Percentiles rank a stretch among this genome's conserved stretches.
Conservation (phyloP, 1,140 invertebrate genomes). For the Zaprionus ghesquierei region DNA sequence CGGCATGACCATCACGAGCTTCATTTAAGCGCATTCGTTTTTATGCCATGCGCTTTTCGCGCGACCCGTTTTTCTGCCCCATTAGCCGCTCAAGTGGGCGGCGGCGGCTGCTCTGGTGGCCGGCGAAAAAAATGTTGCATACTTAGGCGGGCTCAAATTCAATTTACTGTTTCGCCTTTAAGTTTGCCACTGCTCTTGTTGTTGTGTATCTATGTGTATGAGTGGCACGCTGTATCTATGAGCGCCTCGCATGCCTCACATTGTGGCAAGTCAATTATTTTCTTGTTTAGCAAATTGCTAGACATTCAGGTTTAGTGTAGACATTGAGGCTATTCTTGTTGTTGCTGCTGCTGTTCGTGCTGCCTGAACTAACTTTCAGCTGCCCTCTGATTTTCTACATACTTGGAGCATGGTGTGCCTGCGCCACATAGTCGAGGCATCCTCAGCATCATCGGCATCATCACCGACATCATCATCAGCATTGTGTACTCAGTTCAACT, state of each 20-base stretch:
- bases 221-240: background rate
- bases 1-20: conserved; percentile 36
- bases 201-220: background rate
- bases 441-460: conserved; percentile 29
- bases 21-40: conserved; percentile 66
- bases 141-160: conserved; percentile 55
- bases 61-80: conserved; percentile 62
- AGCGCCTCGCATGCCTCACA: conserved; percentile 20
- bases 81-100: conserved; percentile 58
- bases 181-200: conserved; percentile 21
- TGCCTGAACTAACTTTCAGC: conserved; percentile 18
- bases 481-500: conserved; percentile 16
- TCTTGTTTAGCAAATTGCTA: conserved; percentile 76
- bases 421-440: conserved; percentile 12
- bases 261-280: conserved; percentile 72
- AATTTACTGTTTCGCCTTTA: conserved; percentile 58
- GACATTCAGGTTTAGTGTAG: conserved; percentile 70
- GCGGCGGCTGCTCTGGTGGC: background rate
- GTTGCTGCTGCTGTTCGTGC: conserved; percentile 16
- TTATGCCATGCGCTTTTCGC: conserved; percentile 68
- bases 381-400: conserved; percentile 8
- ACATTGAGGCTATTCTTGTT: conserved; percentile 24
- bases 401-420: conserved; percentile 3
- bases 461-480: conserved; percentile 14
- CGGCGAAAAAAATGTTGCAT: conserved; percentile 57